phyloP scores from a whole-genome alignment of 2,797 vertebrate species.

The Oophaga sylvatica region DNA sequence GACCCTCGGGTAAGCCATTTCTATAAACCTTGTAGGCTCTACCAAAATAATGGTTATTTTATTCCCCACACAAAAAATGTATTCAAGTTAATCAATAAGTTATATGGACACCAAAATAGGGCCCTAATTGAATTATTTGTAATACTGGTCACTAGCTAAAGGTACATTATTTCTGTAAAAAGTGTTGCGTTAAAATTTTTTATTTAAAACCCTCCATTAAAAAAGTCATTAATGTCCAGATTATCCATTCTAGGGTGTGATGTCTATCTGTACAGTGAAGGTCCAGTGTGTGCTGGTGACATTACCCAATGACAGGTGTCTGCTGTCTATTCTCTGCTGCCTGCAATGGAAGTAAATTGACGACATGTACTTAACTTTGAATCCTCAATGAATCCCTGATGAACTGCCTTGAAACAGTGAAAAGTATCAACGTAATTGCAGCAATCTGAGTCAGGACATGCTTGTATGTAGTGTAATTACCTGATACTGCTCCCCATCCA shows the following conservation, averaged over 20 bases:
- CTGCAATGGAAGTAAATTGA: constrained; percentile 34
- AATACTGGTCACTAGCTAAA: no score
- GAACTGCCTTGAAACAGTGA: constrained; percentile 37
- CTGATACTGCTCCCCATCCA: constrained; percentile 53
- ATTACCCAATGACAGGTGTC: constrained; percentile 5
- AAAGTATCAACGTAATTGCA: constrained; percentile 45
- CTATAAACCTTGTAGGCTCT: no score
- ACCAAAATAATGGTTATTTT: no score
- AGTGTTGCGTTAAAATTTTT: no score
- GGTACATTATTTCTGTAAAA: no score
- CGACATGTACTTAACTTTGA: constrained; percentile 40
- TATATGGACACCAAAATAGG: no score
- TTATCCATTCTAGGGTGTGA: not conserved
- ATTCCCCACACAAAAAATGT: no score
- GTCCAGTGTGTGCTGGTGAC: not conserved
- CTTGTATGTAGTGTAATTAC: constrained; percentile 58
- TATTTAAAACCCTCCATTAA: not conserved
- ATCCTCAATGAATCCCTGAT: constrained; percentile 52
- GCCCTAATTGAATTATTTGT: no score
- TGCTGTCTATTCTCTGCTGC: constrained; percentile 1
- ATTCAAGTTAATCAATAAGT: no score
- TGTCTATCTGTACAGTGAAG: not conserved
- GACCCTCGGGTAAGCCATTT: no score
- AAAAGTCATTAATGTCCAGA: not conserved
- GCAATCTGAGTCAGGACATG: constrained; percentile 50